Evolutionary conservation across 2,797 vertebrate genomes (phyloP).

Genomic region (Poeciliopsis turneri): DNA sequence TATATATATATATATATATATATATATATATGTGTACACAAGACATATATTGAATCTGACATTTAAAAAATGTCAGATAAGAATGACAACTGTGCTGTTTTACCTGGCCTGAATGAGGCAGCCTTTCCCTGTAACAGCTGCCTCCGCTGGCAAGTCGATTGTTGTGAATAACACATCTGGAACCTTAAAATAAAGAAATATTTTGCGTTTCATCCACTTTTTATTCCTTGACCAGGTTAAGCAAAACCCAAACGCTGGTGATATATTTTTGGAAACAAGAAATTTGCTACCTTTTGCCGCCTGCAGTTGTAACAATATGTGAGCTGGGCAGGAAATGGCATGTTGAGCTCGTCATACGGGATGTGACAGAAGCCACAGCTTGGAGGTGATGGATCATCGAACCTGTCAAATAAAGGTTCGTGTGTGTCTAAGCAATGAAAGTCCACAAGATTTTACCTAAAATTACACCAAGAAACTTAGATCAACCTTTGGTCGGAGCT

Average conservation of each 20-base stretch:
- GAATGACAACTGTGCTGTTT: background rate
- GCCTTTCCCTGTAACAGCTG: constrained; percentile 91
- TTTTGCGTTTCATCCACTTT: background rate
- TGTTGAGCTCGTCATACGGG: constrained; percentile 97
- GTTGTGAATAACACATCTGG: constrained; percentile 98
- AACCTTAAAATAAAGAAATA: constrained; percentile 77
- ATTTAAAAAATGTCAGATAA: background rate
- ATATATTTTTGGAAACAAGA: background rate
- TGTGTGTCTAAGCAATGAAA: background rate
- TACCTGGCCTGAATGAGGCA: constrained; percentile 99
- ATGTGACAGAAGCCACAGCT: constrained; percentile 98
- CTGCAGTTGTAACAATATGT: constrained; percentile 93
- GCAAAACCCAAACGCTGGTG: background rate
- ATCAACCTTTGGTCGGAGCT: constrained; percentile 91
- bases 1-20: background rate
- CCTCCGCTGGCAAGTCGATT: constrained; percentile 93
- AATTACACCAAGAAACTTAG: background rate
- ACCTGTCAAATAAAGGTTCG: constrained; percentile 80
- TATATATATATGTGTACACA: too few species aligned
- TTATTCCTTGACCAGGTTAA: background rate
- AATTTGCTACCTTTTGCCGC: constrained; percentile 85
- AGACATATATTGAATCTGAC: background rate
- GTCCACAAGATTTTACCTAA: background rate
- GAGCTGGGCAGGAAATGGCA: constrained; percentile 98
- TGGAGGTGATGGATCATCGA: constrained; percentile 88